Evolutionary conservation across 2,888 invertebrate genomes (phyloP).

Genomic region (Erebia aethiops): DNA sequence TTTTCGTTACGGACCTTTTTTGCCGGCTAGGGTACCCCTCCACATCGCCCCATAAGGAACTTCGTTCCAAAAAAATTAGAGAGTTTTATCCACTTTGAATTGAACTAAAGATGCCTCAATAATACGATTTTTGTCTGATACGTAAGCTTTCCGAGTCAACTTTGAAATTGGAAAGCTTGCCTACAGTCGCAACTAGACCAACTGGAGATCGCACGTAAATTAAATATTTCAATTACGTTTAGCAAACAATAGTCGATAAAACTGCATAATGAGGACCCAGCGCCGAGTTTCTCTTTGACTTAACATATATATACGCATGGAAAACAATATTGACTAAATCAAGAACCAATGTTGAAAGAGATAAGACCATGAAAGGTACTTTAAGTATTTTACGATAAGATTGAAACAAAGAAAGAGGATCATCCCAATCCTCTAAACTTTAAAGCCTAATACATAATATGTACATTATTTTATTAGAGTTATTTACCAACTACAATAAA

Average conservation of each 20-base stretch:
- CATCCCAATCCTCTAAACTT: no score
- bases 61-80: no score
- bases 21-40: no score
- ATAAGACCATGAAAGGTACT: background rate
- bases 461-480: no score
- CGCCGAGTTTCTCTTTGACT: conserved; percentile 12
- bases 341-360: background rate
- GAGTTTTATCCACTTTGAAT: no score
- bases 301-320: background rate
- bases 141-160: no score
- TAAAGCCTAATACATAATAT: no score
- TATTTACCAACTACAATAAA: no score
- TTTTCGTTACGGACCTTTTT: no score
- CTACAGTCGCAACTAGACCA: background rate
- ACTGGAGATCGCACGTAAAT: conserved; percentile 15
- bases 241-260: conserved; percentile 40
- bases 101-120: no score
- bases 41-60: no score
- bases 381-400: background rate
- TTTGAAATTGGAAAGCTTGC: background rate
- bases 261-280: conserved; percentile 23
- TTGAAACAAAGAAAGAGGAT: background rate
- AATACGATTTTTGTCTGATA: no score
- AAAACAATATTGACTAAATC: background rate
- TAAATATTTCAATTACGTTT: conserved; percentile 36